Evolutionary conservation across 2,113 vertebrate species (phyloP), one percentile per base, ranked within the genome.

Genomic region (Tetraodon nigroviridis): DNA sequence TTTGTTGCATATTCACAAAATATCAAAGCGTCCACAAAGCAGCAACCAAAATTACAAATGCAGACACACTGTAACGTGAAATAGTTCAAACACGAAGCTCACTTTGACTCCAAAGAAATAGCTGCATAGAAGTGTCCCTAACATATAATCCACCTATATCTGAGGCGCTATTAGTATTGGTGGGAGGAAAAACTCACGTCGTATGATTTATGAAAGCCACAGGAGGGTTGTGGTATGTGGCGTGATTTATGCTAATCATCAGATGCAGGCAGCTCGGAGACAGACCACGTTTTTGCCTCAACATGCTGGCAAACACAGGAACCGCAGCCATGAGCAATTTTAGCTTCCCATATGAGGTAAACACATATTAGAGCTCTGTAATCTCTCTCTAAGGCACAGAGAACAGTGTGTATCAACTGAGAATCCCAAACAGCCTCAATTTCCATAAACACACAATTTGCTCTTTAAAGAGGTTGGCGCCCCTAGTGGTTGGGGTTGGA

Each of bases 201-300:
- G 24, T 44, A 32, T 64, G 64, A 70, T 76, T 76, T 60, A 76
- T 69, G 67, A 55, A 65, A 53, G 74, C 64, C 72, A 72, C 69
- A 55, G 77, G 70, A 66, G 64, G 64, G 67, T 59, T 75, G 59
- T 51, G 58, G 19, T 68, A 59, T 3, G 7, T 53, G 64, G 61
- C 47, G 19, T 82, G 67, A 79, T 83, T 80, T 76, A 81, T 83
- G 81, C 67, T 74, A 83, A 83, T 81, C 58, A 71, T 27, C 42
- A 46, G 51, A 73, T 41, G 51, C 11, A 17, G 73, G 67, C 58
- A 54, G 71, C 63, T 69, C 40, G 11, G 3, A 70, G 59, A 51
- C 64, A 51, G 53, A 69, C 64, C 58, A 32, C 61, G 47, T 78
- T 79, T 79, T 73, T 41, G 55, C 61, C 40, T 41, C n/a, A 59